Conservation (phyloP, 2,113 vertebrate species). For the Pteronura brasiliensis region DNA sequence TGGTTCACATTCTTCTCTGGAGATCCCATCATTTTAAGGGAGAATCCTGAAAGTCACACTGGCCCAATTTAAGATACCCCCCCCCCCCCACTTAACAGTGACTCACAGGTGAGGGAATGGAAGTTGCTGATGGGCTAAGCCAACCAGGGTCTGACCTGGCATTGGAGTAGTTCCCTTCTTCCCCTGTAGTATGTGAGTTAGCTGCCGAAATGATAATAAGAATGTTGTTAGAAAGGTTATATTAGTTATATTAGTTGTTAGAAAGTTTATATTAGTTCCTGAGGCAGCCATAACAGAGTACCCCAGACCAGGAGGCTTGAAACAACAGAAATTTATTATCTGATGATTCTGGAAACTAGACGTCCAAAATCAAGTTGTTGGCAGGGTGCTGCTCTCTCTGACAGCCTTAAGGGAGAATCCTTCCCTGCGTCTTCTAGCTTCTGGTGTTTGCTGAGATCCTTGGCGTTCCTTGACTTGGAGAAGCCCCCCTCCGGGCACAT, state of each 20-base stretch:
- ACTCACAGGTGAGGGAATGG: neutral
- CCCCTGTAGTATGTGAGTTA: neutral
- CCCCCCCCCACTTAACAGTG: neutral
- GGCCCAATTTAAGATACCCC: neutral
- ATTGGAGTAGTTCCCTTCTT: neutral
- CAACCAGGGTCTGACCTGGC: neutral
- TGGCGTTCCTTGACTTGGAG: neutral
- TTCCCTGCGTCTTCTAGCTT: neutral
- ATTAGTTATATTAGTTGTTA: neutral
- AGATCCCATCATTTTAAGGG: neutral
- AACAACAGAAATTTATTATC: neutral
- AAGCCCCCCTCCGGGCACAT: rapidly evolving
- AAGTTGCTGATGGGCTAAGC: neutral
- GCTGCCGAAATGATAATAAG: neutral
- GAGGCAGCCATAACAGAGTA: neutral
- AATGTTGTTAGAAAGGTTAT: neutral
- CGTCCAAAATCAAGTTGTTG: neutral
- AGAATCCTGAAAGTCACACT: neutral
- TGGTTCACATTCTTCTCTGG: neutral
- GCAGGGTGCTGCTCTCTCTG: neutral
- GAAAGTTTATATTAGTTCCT: neutral
- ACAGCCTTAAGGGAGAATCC: neutral
- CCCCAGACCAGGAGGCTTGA: neutral
- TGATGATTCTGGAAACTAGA: neutral
- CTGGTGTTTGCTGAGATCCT: rapidly evolving